Base-by-base conservation (phyloP, 2,113 vertebrate genomes). In the Bubalus kerabau region DNA sequence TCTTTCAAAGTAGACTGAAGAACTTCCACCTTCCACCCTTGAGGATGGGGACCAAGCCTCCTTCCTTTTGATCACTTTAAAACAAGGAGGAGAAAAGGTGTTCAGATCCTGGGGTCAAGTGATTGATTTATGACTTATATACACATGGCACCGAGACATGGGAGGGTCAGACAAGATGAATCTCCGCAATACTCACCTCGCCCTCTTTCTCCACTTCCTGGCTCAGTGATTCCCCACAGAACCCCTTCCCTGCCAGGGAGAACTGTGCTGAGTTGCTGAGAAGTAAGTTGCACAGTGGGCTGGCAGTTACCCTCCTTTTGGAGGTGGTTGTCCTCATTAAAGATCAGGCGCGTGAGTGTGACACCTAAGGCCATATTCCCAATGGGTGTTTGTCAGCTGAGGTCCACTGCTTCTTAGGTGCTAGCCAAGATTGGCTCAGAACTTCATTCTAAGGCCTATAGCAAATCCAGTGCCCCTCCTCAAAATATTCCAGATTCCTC, bases 71-170 rank as follows among this genome's bases (percentile, higher is more conserved):
- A 90, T 97, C 52, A 26, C 85, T 90, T 76, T 87, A 56, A 46
- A 54, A 90, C 43, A 21, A 71, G 50, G 76, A 86, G 26, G 54
- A 92, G 94, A 95, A 91, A 96, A 62, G 54, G 17, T 95, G 19
- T 91, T 95, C 46, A 74, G 87, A 94, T 76, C 90, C 40, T 8
- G 32, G 57, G 81, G 6, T 50, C 59, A 21, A 80, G 85, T 32
- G 91, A 88, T 87, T 95, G 89, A 97, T 91, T 95, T 76, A 54
- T 80, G 83, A 48, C 67, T 93, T 90, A 81, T 50, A 16, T 26
- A 24, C 81, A 92, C 95, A 40, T 76, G 64, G 57, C 57, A 60
- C 32, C 92, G 81, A 95, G 83, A 93, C 94, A 76, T 14, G 5
- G 16, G 50, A 74, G 84, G 36, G 82, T 32, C 91, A 89, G 67